Percentiles rank a stretch among this genome's conserved stretches.
These are phyloP conservation scores for Herminia tarsipennalis DNA, from an alignment of 2,888 invertebrate species.

Conservation along the genomic window DNA sequence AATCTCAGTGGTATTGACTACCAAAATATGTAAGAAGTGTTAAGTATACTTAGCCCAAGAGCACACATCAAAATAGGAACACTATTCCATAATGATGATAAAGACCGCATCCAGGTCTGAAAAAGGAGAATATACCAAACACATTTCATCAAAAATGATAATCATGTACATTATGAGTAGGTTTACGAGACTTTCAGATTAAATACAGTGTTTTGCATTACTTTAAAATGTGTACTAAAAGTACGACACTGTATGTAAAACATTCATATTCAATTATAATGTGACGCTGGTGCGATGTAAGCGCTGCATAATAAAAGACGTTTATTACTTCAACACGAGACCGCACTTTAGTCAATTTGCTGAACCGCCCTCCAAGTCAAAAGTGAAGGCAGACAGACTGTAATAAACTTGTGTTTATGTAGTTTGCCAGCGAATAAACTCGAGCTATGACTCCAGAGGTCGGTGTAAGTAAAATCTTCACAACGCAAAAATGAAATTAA, in stretches of 20 bases:
- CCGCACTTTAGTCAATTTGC: slow-evolving; percentile 65
- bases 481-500: slow-evolving; percentile 72
- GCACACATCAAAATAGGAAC: too few relatives aligned
- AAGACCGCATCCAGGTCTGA: too few relatives aligned
- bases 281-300: slow-evolving; percentile 24
- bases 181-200: too few relatives aligned
- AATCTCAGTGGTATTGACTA: too few relatives aligned
- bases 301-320: slow-evolving; percentile 49
- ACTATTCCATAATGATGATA: too few relatives aligned
- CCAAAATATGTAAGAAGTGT: too few relatives aligned
- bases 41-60: too few relatives aligned
- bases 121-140: too few relatives aligned
- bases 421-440: slow-evolving; percentile 60
- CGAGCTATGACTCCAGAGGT: slow-evolving; percentile 45
- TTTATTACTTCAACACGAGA: slow-evolving; percentile 61
- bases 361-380: slow-evolving; percentile 56
- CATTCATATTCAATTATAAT: slow-evolving; percentile 41
- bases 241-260: slow-evolving; percentile 24
- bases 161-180: too few relatives aligned
- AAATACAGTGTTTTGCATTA: neutral
- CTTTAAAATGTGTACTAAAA: neutral
- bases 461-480: slow-evolving; percentile 43
- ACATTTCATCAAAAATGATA: too few relatives aligned
- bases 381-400: slow-evolving; percentile 66
- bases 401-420: slow-evolving; percentile 72